Evolutionary conservation across 1,140 invertebrate genomes (phyloP).

Genomic region (Macrobrachium nipponense): DNA sequence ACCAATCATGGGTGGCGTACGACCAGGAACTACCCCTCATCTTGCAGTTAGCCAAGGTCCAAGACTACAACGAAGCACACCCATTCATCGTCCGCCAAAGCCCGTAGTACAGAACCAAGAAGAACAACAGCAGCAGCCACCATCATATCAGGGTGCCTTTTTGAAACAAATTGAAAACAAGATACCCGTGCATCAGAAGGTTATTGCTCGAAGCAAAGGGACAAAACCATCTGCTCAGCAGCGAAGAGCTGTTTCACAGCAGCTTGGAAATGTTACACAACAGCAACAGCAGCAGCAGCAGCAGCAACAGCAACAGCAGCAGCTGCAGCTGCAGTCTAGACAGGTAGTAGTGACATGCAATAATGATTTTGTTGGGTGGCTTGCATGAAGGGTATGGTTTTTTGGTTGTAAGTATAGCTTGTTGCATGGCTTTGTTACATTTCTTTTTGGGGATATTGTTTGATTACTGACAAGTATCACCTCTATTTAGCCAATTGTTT

Average conservation of each 20-base stretch:
- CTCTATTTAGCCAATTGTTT: too few relatives aligned
- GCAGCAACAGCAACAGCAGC: conserved; percentile 35
- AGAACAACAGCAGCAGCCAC: not conserved
- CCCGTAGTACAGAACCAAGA: not conserved
- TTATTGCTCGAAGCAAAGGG: not conserved
- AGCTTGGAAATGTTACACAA: conserved; percentile 1
- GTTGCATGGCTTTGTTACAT: too few relatives aligned
- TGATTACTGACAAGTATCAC: too few relatives aligned
- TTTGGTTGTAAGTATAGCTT: too few relatives aligned
- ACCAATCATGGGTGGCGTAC: not conserved
- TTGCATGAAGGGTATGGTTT: too few relatives aligned
- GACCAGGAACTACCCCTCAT: not conserved
- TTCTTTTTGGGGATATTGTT: too few relatives aligned
- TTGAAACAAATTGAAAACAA: conserved; percentile 18
- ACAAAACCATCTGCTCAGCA: not conserved
- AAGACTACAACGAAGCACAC: not conserved
- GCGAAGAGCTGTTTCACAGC: conserved; percentile 1
- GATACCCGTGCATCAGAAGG: not conserved
- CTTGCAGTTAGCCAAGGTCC: not conserved
- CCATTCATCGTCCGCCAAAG: not conserved
- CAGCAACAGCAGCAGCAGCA: conserved; percentile 17
- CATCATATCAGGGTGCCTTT: not conserved
- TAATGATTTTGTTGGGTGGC: too few relatives aligned
- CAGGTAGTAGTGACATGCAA: not conserved
- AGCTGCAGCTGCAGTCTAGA: conserved; percentile 3